phyloP scores from a whole-genome alignment of 2,797 vertebrate genomes.

The Yasuhikotakia modesta region DNA sequence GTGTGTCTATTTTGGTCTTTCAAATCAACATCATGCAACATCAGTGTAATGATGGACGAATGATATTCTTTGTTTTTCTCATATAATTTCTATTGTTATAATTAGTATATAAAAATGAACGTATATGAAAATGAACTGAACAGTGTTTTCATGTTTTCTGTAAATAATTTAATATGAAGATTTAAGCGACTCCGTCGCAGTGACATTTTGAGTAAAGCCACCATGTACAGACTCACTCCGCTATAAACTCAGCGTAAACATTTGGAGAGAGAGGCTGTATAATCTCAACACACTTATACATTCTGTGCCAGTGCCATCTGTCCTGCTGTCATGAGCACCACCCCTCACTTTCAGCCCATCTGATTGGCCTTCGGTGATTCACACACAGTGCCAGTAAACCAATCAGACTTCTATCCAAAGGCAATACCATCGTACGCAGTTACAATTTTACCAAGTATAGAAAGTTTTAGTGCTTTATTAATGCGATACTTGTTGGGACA shows the following conservation, averaged over 20 bases:
- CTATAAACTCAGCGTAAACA: slow-evolving; percentile 28
- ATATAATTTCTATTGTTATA: not conserved
- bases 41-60: not conserved
- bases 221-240: not conserved
- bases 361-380: slow-evolving; percentile 4
- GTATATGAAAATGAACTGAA: not conserved
- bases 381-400: not conserved
- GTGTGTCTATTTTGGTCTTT: too few species aligned
- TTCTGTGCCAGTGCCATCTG: slow-evolving; percentile 54
- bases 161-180: not conserved
- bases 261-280: slow-evolving; percentile 22
- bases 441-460: too few species aligned
- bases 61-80: not conserved
- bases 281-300: slow-evolving; percentile 51
- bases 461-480: too few species aligned
- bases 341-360: slow-evolving; percentile 9
- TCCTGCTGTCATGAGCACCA: slow-evolving; percentile 48
- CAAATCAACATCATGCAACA: too few species aligned
- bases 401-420: not conserved
- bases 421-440: too few species aligned
- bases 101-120: not conserved
- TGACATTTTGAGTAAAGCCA: not conserved
- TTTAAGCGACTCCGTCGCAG: not conserved
- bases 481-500: too few species aligned
- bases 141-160: not conserved